Evolutionary conservation across 2,888 invertebrate genomes (phyloP), one percentile per base, ranked within the genome.

Genomic region (Drosophila mulleri): DNA sequence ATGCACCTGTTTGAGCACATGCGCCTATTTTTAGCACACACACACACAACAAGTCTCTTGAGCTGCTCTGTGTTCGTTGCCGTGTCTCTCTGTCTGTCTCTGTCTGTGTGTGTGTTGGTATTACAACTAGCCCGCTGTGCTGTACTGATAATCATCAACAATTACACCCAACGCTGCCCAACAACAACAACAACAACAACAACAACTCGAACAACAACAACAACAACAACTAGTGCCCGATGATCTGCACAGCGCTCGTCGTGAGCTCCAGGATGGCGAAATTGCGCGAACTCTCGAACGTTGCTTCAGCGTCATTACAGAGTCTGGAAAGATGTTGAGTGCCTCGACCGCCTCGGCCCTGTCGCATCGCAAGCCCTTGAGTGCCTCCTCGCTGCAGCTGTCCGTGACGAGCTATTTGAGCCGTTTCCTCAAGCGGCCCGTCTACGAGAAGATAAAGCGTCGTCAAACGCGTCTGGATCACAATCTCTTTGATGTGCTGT

Each of bases 401-500:
- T 93, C 94, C 32, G 91, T 94, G 44, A 93, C 95, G 92, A 93
- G 95, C 91, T 88, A 96, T 68, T 91, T 98, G 75, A 96, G 96
- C 80, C 95, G 96, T 92, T 96, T 96, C 91, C 94, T 97, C 32
- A 96, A 95, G 88, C 94, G 95, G 69, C 94, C 95, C 47, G 93
- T 96, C 72, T 97, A 96, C 92, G 96, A 97, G 81, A 93, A 93
- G 67, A 94, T 97, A 67, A 97, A 96, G 93, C 92, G 94, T 71
- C 95, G 97, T 83, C 94, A 96, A 83, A 98, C 98, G 32, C 95
- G 96, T 92, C 94, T 96, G 81, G 98, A 98, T 92, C 97, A 97
- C 92, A 97, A 96, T 91, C 94, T 98, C 6, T 96, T 97, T 89
- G 98, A 98, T 92, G 95, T 98, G 29, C 96, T 98, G 90, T 97